Conservation (phyloP, 23 tunicate species). For the Aplidium turbinatum region DNA sequence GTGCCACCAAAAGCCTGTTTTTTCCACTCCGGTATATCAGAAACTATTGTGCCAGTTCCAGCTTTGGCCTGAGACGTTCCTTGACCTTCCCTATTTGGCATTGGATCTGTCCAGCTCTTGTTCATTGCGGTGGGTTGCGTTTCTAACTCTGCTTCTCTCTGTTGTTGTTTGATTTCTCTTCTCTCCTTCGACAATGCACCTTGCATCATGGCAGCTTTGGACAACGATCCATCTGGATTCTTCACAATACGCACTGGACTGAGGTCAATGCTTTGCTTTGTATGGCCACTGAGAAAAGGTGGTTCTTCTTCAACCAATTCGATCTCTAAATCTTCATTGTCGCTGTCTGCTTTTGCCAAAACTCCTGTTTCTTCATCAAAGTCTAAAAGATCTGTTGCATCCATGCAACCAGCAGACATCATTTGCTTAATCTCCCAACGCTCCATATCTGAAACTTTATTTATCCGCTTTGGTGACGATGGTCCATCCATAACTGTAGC, state of each 20-base stretch:
- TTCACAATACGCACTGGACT: constrained; percentile 96
- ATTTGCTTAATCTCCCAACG: constrained; percentile 96
- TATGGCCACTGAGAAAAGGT: constrained; percentile 94
- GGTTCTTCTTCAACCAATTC: constrained; percentile 98
- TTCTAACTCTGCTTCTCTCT: constrained; percentile 82
- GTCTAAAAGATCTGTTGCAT: constrained; percentile 83
- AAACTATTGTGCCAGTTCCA: constrained; percentile 31
- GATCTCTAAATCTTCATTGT: constrained; percentile 93
- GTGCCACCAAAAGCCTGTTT: constrained; percentile 91
- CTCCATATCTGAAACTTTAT: constrained; percentile 90
- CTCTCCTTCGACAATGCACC: constrained; percentile 91
- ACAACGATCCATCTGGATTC: constrained; percentile 97
- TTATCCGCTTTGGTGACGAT: constrained; percentile 53
- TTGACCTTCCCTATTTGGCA: constrained; percentile 59
- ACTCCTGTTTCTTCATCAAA: constrained; percentile 96
- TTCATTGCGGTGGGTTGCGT: constrained; percentile 36
- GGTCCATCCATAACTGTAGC: background rate
- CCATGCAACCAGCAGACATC: constrained; percentile 93
- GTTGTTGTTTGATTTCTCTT: constrained; percentile 87
- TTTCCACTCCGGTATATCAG: constrained; percentile 98
- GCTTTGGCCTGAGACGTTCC: constrained; percentile 35
- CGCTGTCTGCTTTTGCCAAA: constrained; percentile 84
- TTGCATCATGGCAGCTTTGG: constrained; percentile 99
- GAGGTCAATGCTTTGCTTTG: constrained; percentile 90
- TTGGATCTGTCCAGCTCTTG: constrained; percentile 93